Evolutionary conservation across 2,888 invertebrate genomes (phyloP).

Genomic region (Allophyes oxyacanthae): DNA sequence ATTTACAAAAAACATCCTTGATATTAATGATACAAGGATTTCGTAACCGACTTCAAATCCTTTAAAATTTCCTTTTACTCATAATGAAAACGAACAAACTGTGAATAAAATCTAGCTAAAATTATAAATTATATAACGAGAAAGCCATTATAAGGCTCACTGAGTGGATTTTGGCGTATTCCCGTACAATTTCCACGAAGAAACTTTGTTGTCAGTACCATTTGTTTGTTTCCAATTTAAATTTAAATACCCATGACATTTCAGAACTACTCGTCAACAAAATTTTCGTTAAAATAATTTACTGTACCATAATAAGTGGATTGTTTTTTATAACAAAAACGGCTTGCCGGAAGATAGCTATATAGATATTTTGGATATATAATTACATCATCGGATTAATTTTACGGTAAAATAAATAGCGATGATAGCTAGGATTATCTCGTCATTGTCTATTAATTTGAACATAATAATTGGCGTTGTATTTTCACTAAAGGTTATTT

Average conservation of each 20-base stretch:
- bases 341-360: conserved; percentile 11
- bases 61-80: no score
- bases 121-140: conserved; percentile 20
- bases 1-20: no score
- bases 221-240: conserved; percentile 37
- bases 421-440: conserved; percentile 14
- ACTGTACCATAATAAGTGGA: conserved; percentile 20
- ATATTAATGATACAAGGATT: no score
- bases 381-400: conserved; percentile 20
- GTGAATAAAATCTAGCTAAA: conserved; percentile 9
- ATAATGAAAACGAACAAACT: neutral
- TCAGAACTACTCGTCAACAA: conserved; percentile 32
- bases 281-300: conserved; percentile 32
- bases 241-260: conserved; percentile 39
- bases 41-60: no score
- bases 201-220: conserved; percentile 30
- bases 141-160: conserved; percentile 16
- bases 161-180: conserved; percentile 23
- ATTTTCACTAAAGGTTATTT: conserved; percentile 16
- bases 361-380: conserved; percentile 10
- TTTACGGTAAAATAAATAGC: conserved; percentile 11
- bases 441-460: conserved; percentile 8
- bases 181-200: conserved; percentile 20
- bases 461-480: conserved; percentile 4
- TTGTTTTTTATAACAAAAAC: conserved; percentile 28